Base-by-base conservation (phyloP, 1,140 invertebrate species). In the Centruroides vittatus region DNA sequence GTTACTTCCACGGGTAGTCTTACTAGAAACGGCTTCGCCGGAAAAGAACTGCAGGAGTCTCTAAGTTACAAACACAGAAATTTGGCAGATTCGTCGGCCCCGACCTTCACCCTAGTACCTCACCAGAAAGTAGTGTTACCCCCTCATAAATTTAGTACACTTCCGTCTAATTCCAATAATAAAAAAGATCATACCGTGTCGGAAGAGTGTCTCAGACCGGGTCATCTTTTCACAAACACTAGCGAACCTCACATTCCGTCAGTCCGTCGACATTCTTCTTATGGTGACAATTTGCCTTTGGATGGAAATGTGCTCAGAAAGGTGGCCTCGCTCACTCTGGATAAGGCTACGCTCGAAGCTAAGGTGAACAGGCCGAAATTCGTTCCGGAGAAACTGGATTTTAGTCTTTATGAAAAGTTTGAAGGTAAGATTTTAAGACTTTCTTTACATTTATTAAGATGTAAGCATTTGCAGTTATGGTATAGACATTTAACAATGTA, bases 321-420 rank as follows among this genome's bases (percentile, higher is more conserved):
- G 76, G 86, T 91, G 23, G 86, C 88, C 34, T 88, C 86, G 49
- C 79, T 90, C 48, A 87, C 84, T 35, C 74, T 87, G 60, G 86
- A 87, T 64, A 81, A 81, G 66, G 78, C 78, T 46, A 78, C 78
- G 6, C 66, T 80, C 13, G 83, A 86, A 61, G 74, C 80, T 62
- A 78, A 76, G 65, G 73, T 82, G n/a, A 70, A 75, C 58, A 80
- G 82, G 63, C 85, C 85, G 47, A 85, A 84, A 71, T 85, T 84
- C 72, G 82, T 87, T 61, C 86, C 88, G 5, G 85, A 89, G 71
- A 90, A 89, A 74, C 75, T 91, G 66, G 84, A 89, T 75, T 88
- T 86, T 74, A 81, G 83, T 70, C 77, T 86, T 50, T 86, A 85
- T 70, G 86, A 91, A 75, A 89, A 88, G 75, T 92, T 90, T 75